Evolutionary conservation across 2,888 invertebrate genomes (phyloP).

Genomic region (Agrotis segetum): DNA sequence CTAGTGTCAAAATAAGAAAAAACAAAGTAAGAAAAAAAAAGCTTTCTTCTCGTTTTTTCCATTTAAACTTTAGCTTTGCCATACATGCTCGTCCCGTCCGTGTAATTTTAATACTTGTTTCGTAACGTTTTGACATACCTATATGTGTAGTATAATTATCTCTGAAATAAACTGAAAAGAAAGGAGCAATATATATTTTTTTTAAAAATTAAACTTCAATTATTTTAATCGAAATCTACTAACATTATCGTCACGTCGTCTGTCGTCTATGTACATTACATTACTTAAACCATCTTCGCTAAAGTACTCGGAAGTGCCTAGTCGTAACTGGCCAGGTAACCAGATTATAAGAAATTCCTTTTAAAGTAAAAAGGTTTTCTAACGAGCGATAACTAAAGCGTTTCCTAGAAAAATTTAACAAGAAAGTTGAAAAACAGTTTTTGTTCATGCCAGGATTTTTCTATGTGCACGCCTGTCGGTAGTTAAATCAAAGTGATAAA

Average conservation of each 20-base stretch:
- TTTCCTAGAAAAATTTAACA: conserved; percentile 4
- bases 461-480: background rate
- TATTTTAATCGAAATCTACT: background rate
- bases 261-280: background rate
- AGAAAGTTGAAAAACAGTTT: background rate
- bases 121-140: too few species aligned
- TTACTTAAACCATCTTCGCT: conserved; percentile 12
- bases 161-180: background rate
- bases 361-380: conserved; percentile 36
- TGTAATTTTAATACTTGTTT: too few species aligned
- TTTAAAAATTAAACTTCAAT: too few species aligned
- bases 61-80: too few species aligned
- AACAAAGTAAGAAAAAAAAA: too few species aligned
- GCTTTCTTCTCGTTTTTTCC: too few species aligned
- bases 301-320: conserved; percentile 18
- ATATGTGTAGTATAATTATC: too few species aligned
- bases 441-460: background rate
- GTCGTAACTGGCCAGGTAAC: conserved; percentile 32
- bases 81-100: too few species aligned
- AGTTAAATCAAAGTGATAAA: too few species aligned
- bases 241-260: conserved; percentile 1
- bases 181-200: background rate
- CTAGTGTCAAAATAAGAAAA: too few species aligned
- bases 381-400: background rate
- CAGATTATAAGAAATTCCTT: conserved; percentile 36